Evolutionary conservation across 1,140 invertebrate genomes (phyloP).

Genomic region (Formica exsecta): DNA sequence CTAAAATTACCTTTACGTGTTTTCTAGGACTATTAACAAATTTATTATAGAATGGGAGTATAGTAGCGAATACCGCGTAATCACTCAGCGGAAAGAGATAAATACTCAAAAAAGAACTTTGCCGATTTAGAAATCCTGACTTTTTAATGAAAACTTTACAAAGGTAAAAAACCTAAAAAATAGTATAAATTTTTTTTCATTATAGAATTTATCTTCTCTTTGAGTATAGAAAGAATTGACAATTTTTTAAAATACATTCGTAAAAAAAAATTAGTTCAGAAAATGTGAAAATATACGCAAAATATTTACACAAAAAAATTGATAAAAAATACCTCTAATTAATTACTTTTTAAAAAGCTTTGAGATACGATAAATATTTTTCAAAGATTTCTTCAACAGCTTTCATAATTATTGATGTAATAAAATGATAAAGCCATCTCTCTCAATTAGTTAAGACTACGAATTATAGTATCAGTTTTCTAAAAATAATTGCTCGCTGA

Average conservation of each 20-base stretch:
- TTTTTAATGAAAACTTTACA: not conserved
- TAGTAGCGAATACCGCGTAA: not conserved
- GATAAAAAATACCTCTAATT: not conserved
- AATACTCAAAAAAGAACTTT: not conserved
- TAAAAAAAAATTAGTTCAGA: too few relatives aligned
- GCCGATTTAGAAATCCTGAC: not conserved
- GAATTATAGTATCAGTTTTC: not conserved
- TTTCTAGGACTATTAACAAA: slow-evolving; percentile 44
- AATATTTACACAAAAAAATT: not conserved
- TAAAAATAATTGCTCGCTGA: slow-evolving; percentile 13
- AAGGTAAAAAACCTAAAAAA: too few relatives aligned
- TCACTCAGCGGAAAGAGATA: not conserved
- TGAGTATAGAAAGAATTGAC: too few relatives aligned
- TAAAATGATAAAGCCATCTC: not conserved
- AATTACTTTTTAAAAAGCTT: not conserved
- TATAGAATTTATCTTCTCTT: too few relatives aligned
- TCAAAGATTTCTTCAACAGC: not conserved
- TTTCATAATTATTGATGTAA: too few relatives aligned
- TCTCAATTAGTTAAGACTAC: not conserved
- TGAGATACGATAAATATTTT: not conserved
- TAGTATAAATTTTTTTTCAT: too few relatives aligned
- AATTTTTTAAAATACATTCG: too few relatives aligned
- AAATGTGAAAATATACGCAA: not conserved
- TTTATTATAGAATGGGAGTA: slow-evolving; percentile 19
- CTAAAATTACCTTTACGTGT: slow-evolving; percentile 44